Evolutionary conservation across 2,113 vertebrate species (phyloP).

Genomic region (Octodon degus): DNA sequence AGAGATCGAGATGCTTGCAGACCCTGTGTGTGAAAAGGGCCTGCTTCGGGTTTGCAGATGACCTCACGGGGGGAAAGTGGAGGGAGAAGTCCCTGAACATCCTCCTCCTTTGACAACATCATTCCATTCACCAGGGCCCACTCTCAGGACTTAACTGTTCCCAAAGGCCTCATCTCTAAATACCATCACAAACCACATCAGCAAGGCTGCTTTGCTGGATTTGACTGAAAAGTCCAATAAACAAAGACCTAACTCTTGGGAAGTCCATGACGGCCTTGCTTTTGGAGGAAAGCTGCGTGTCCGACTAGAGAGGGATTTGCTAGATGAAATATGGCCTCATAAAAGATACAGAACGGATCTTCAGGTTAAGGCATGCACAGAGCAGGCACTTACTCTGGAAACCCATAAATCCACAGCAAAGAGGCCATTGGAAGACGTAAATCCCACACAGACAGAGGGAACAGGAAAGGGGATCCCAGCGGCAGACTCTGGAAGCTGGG

Average conservation of each 20-base stretch:
- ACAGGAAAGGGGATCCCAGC: neutral
- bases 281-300: neutral
- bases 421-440: neutral
- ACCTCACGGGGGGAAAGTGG: neutral
- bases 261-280: neutral
- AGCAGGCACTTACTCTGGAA: neutral
- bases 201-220: neutral
- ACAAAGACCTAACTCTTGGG: neutral
- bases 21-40: neutral
- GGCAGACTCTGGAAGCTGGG: neutral
- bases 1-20: neutral
- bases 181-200: neutral
- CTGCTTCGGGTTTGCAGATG: neutral
- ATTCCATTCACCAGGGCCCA: neutral
- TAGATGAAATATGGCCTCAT: neutral
- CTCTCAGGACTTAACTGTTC: neutral
- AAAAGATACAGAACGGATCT: neutral
- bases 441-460: neutral
- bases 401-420: neutral
- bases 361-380: neutral
- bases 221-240: neutral
- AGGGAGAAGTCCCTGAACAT: neutral
- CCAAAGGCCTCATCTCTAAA: neutral
- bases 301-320: neutral
- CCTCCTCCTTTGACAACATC: neutral